phyloP scores from a whole-genome alignment of 2,113 vertebrate genomes.

The Heteronetta atricapilla region DNA sequence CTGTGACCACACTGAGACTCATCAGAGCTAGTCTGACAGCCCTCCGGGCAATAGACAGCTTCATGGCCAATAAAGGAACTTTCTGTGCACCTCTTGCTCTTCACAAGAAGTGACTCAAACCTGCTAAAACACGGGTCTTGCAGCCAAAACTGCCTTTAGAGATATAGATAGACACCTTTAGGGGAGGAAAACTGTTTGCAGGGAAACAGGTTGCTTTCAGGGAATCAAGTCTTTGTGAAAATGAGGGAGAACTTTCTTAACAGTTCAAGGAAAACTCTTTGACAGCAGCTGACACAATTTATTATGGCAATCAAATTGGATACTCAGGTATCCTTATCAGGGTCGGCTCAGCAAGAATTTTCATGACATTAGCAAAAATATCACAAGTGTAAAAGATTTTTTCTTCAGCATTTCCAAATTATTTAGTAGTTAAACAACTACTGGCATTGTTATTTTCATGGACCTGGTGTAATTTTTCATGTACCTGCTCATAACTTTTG shows the following conservation, averaged over 20 bases:
- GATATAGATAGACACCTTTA: neutral
- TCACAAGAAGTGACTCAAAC: neutral
- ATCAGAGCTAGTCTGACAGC: neutral
- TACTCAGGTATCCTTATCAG: neutral
- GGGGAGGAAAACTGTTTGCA: neutral
- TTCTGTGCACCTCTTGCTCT: neutral
- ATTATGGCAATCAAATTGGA: neutral
- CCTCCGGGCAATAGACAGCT: neutral
- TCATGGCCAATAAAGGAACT: neutral
- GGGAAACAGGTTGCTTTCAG: neutral
- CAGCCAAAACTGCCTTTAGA: neutral
- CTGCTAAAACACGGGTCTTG: neutral
- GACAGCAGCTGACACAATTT: neutral
- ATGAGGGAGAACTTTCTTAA: neutral
- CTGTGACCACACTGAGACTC: neutral
- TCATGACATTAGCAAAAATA: neutral
- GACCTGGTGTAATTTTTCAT: neutral
- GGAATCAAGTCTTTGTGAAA: neutral
- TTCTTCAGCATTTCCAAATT: neutral
- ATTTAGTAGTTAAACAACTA: neutral
- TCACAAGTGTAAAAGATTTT: neutral
- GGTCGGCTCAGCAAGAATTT: neutral
- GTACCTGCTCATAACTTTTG: neutral
- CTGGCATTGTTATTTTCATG: neutral
- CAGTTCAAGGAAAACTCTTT: neutral